These are phyloP conservation scores for Champsocephalus esox DNA, from an alignment of 2,797 vertebrate species.

Conservation along the genomic window DNA sequence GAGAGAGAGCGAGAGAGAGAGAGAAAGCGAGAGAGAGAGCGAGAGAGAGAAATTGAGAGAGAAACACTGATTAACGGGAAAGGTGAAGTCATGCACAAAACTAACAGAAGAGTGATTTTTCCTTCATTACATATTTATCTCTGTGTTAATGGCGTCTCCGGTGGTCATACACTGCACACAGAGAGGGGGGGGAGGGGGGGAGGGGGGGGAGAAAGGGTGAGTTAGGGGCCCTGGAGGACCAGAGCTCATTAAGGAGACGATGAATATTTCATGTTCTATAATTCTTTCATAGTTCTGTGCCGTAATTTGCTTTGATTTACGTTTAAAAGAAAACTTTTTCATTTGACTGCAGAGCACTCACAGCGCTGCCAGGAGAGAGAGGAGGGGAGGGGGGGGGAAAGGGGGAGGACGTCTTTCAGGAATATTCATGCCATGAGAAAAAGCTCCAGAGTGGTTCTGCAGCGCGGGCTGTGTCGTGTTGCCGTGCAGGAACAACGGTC, in stretches of 20 bases:
- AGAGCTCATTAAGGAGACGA: constrained; percentile 83
- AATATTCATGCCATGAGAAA: constrained; percentile 66
- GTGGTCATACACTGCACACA: constrained; percentile 58
- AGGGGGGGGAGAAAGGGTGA: constrained; percentile 23
- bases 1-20: no score
- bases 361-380: constrained; percentile 47
- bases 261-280: constrained; percentile 87
- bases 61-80: constrained; percentile 74
- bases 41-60: constrained; percentile 29
- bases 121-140: constrained; percentile 86
- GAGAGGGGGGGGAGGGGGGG: neutral
- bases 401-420: constrained; percentile 41
- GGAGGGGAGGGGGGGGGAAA: neutral
- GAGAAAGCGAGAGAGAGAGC: no score
- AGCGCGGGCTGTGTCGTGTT: constrained; percentile 61
- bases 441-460: constrained; percentile 56
- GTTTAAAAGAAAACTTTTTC: constrained; percentile 75
- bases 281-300: constrained; percentile 84
- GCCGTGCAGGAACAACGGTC: constrained; percentile 8
- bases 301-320: constrained; percentile 82
- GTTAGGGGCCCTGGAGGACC: constrained; percentile 67
- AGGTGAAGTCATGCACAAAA: constrained; percentile 84
- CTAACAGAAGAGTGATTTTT: constrained; percentile 81
- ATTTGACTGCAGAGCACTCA: constrained; percentile 75
- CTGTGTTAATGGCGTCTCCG: constrained; percentile 83